phyloP scores from a whole-genome alignment of 2,113 vertebrate genomes.

The Polypterus bichir region DNA sequence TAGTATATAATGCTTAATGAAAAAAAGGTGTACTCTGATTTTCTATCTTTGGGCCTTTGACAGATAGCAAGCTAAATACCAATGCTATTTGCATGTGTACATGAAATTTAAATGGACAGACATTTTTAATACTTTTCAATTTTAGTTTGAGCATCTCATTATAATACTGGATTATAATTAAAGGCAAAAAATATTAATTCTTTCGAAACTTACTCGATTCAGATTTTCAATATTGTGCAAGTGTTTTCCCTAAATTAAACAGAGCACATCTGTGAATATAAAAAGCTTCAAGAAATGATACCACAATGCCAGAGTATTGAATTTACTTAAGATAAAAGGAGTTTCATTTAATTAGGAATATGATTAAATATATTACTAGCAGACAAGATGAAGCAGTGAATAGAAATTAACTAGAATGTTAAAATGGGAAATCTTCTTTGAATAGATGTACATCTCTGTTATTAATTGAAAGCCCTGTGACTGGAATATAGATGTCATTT shows the following conservation, averaged over 20 bases:
- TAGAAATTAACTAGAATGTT: neutral
- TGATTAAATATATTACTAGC: conserved; percentile 38
- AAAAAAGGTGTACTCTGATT: neutral
- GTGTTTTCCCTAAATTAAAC: conserved; percentile 16
- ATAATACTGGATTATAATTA: conserved; percentile 41
- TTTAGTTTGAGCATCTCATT: conserved; percentile 23
- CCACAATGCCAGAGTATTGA: conserved; percentile 14
- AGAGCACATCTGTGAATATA: conserved; percentile 39
- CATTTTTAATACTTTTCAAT: conserved; percentile 29
- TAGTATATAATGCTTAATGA: no score
- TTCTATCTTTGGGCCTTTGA: neutral
- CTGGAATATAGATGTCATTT: no score
- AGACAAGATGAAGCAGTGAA: neutral
- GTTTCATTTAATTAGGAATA: conserved; percentile 23
- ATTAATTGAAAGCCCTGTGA: no score
- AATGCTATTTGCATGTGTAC: no score
- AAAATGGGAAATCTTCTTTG: neutral
- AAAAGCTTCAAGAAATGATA: conserved; percentile 15
- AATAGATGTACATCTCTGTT: no score
- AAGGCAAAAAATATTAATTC: conserved; percentile 31
- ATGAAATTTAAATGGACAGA: neutral
- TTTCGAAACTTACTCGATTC: conserved; percentile 16
- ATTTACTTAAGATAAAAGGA: conserved; percentile 22
- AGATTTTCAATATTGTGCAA: conserved; percentile 7
- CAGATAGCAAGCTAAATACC: neutral